Evolutionary conservation across 2,888 invertebrate species (phyloP), one percentile per base, ranked within the genome.

Genomic region (Zygaena filipendulae): DNA sequence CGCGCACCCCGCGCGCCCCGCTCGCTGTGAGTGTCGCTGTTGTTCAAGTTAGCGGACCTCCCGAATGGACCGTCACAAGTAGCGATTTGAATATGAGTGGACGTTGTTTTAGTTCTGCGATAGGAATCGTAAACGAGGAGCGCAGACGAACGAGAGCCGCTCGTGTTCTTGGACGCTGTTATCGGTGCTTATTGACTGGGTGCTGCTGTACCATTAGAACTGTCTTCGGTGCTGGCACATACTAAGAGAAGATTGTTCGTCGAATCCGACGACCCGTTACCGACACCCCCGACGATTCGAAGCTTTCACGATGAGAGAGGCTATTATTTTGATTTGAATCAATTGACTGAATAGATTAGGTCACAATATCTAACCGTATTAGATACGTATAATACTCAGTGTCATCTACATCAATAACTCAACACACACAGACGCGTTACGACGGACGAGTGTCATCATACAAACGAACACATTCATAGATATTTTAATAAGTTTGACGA

Each of bases 301-400:
- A 55, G 47, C 56, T 53, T 59, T 59, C 61, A 52, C 54, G 56
- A 52, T 49, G 63, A 69, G 68, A 74, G 75, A 77, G 75, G 77
- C 77, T 77, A 77, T 71, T 56, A 55, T 59, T 70, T 71, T 71
- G 68, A 72, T 71, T 70, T 66, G 63, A 70, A 67, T 72, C 71
- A 63, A 74, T 66, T 63, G 77, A 77, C 77, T 77, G 77, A 77
- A 63, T 77, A 77, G 75, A 64, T 69, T 75, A 75, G 74, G 67
- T 72, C 72, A 61, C 72, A 62, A 62, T 64, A 59, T 63, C 55
- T 64, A 59, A 59, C 48, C 55, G 43, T 59, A 54, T 57, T 52
- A 52, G 62, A 55, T 62, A 55, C 50, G 45, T 52, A 54, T 56
- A 63, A 67, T 60, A 61, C 60, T 70, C 72, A 69, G 58, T 62